Percentiles rank a stretch among this genome's conserved stretches.
Conservation (phyloP, 2,113 vertebrate genomes). For the Pavo muticus region DNA sequence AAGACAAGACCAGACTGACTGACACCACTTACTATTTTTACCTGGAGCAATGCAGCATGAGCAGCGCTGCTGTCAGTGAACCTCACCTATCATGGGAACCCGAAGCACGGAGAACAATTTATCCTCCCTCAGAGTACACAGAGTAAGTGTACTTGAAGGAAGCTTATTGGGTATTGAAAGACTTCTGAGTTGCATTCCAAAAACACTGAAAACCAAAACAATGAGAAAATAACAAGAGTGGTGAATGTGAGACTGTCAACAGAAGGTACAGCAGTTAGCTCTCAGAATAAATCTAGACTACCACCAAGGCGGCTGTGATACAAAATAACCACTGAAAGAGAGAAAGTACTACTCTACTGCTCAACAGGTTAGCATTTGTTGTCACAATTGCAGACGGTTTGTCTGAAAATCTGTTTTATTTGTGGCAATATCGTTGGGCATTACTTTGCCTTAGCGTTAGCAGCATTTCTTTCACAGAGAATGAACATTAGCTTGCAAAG, state of each 20-base stretch:
- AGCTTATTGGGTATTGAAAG: neutral
- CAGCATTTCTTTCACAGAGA: neutral
- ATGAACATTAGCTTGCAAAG: neutral
- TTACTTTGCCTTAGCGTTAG: neutral
- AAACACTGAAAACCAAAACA: neutral
- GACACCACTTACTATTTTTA: neutral
- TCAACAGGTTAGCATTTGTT: neutral
- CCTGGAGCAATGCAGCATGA: neutral
- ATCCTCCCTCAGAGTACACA: neutral
- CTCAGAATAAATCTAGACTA: neutral
- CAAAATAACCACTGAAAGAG: neutral
- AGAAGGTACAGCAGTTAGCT: neutral
- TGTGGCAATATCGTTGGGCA: neutral
- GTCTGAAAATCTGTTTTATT: neutral
- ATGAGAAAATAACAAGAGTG: neutral
- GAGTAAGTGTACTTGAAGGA: neutral
- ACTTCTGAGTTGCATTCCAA: neutral
- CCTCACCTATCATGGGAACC: neutral
- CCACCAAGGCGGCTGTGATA: neutral
- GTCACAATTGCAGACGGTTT: neutral
- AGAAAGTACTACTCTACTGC: neutral
- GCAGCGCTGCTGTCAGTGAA: neutral
- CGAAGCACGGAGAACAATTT: neutral
- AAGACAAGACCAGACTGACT: neutral
- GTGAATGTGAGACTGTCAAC: neutral